Base-by-base conservation (phyloP, 2,113 vertebrate genomes). In the Benitochromis conjunctus region DNA sequence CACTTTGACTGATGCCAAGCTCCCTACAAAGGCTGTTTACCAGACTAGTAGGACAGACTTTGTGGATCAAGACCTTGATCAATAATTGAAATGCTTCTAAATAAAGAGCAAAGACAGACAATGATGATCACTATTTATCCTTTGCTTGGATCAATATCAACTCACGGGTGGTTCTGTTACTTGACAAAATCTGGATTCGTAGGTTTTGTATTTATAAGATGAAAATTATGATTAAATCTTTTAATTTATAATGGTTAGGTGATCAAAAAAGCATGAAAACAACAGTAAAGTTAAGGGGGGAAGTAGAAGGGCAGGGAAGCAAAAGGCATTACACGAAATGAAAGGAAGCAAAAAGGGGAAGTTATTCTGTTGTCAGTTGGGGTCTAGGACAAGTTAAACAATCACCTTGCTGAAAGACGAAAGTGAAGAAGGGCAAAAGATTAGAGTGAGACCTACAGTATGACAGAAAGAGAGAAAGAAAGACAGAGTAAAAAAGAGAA, bases 11-110 rank as follows among this genome's bases (percentile, higher is more conserved):
- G 24, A 55, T 16, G 60, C 64, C 48, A 31, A 10, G 19, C 48
- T 14, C 46, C 24, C 9, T 24, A 66, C 88, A 92, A 86, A 89
- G 54, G 34, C 60, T 71, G 81, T 91, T 88, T 80, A 90, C 78
- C 31, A 85, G 53, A 81, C 78, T 46, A 88, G 79, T 46, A 6
- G 43, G 76, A 12, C 7, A 5, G 58, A 41, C 36, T 53, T 29
- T 79, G 16, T 60, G 31, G 71, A 57, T 74, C 76, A 31, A 43
- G 26, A 26, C 54, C 14, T 13, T 41, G 14, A 81, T 84, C 56
- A 62, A 80, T 93, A 83, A 76, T 48, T 43, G 2, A 77, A 79
- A 38, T 21, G 24, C 34, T 51, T 86, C 60, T 79, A 81, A 79
- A 87, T 85, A 83, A 85, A 87, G 57, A 80, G 18, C 13, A 9